Base-by-base conservation (phyloP, 2,888 invertebrate species). In the Oscheius onirici region DNA sequence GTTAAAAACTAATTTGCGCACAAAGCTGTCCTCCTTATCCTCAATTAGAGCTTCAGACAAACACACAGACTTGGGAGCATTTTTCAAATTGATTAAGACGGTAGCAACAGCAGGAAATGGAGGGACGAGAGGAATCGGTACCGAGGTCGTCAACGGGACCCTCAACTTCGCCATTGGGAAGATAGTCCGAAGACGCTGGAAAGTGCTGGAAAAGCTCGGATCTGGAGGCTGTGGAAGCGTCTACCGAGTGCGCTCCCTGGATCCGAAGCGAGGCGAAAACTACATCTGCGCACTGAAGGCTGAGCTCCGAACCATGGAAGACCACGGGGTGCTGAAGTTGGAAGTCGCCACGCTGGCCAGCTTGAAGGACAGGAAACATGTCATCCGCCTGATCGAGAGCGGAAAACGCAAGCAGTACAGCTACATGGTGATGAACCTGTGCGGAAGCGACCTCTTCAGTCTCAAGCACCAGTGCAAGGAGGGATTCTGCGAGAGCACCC, bases 171-270 rank as follows among this genome's bases (percentile, higher is more conserved):
- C 24, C n/a, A 67, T 41, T n/a, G 76, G 76, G 11, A 76, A 73
- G 52, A 67, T 77, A 15, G 61, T 80, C 69, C 74, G 75, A 6
- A 66, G 63, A 54, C 43, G 69, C 40, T 80, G 78, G 80, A 65
- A 75, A 65, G 71, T 80, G 13, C 93, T 97, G 84, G 95, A 96
- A 88, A 97, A 97, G 90, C 95, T 97, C 77, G 97, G 97, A 72
- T 97, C 97, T 91, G 97, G 91, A 70, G 97, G 97, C 15, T 97
- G 97, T 89, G 97, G 97, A 80, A 95, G 95, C 49, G 97, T 97
- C 17, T 97, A 97, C 88, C 96, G 97, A 90, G 97, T 95, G 0
- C 92, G 92, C 20, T 54, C 69, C 40, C 41, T 76, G 15, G 69
- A 76, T 34, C 8, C 34, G 26, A 49, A 28, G n/a, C 5, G 24